Evolutionary conservation across 1,140 invertebrate species (phyloP).

Genomic region (Drosophila tani): DNA sequence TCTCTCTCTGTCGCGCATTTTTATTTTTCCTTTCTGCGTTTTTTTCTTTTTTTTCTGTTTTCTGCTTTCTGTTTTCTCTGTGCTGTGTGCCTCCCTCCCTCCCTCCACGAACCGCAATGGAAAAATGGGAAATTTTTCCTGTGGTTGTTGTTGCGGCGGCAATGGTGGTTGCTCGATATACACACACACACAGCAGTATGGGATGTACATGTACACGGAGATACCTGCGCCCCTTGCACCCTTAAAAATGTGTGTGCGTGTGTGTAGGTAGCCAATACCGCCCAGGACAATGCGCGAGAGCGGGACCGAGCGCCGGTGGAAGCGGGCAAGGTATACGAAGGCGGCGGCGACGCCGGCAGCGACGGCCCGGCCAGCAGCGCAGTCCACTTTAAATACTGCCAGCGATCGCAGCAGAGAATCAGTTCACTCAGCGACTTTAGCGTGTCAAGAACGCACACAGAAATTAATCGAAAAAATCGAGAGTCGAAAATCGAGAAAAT

Average conservation of each 20-base stretch:
- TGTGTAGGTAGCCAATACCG: constrained; percentile 69
- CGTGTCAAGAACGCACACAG: constrained; percentile 77
- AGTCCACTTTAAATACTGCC: constrained; percentile 84
- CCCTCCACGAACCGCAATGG: constrained; percentile 74
- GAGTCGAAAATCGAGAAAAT: background rate
- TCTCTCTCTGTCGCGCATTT: constrained; percentile 51
- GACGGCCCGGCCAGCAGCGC: constrained; percentile 57
- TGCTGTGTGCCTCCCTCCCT: constrained; percentile 5
- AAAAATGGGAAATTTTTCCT: constrained; percentile 85
- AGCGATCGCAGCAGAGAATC: constrained; percentile 84
- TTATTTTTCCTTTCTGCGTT: constrained; percentile 46
- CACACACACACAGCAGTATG: constrained; percentile 56
- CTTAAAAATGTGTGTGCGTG: constrained; percentile 27
- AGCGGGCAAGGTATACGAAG: constrained; percentile 24
- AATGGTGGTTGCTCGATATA: constrained; percentile 84
- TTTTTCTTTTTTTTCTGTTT: constrained; percentile 42
- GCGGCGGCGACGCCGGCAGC: constrained; percentile 37
- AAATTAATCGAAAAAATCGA: constrained; percentile 7
- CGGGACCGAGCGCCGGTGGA: background rate
- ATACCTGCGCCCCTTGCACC: constrained; percentile 32
- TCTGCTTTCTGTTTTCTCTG: background rate
- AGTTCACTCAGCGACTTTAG: constrained; percentile 84
- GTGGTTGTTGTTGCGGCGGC: constrained; percentile 84
- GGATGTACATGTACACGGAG: constrained; percentile 11
- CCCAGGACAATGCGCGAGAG: constrained; percentile 37